A percentile compares a stretch with the other conserved stretches of the same genome.
These are phyloP conservation scores for Stichopus horrens DNA, from an alignment of 53 echinoderm and acorn worm genomes.

Conservation along the genomic window DNA sequence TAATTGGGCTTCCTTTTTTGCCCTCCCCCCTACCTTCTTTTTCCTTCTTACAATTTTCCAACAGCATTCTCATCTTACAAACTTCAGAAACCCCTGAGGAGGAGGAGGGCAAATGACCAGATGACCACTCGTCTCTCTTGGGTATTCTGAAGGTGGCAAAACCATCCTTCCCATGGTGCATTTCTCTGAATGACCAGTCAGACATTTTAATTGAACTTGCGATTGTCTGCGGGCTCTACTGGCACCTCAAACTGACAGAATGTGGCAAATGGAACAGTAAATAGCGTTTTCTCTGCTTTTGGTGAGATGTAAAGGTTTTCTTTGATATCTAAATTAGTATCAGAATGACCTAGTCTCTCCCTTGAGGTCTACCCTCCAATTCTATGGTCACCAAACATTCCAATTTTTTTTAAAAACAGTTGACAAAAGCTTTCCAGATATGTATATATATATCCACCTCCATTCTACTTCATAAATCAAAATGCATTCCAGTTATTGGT, in stretches of 20 bases:
- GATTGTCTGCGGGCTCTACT: background rate
- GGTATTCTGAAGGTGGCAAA: background rate
- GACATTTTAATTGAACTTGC: background rate
- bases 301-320: too few relatives aligned
- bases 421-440: conserved; percentile 27
- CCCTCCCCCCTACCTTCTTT: background rate
- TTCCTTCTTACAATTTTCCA: background rate
- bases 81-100: background rate
- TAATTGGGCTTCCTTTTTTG: too few relatives aligned
- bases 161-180: background rate
- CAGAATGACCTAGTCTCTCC: conserved; percentile 1
- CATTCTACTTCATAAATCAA: background rate
- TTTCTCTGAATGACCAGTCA: background rate
- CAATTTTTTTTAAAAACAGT: background rate
- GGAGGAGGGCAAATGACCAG: background rate
- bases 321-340: background rate
- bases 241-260: background rate
- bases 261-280: background rate
- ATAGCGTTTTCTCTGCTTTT: background rate
- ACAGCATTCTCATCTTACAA: too few relatives aligned
- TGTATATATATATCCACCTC: background rate
- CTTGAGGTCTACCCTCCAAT: conserved; percentile 6
- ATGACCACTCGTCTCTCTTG: background rate
- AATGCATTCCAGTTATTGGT: background rate
- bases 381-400: conserved; percentile 2